Conservation (phyloP, 2,888 invertebrate species). For the Chymomyza caudatula region DNA sequence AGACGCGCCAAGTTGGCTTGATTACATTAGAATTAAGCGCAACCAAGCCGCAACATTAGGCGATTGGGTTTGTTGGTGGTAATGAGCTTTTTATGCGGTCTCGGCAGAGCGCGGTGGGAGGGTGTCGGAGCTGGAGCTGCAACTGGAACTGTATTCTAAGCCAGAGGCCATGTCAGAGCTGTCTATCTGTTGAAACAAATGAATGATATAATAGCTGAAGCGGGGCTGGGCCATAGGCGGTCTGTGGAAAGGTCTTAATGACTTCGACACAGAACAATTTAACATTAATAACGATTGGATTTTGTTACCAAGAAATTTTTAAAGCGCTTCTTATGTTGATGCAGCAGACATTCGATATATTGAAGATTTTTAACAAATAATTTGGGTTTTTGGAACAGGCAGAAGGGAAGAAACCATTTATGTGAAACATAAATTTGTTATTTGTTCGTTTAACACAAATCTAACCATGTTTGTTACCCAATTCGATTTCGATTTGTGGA, state of each 20-base stretch:
- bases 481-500: too few species aligned
- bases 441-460: too few species aligned
- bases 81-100: constrained; percentile 1
- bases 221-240: not conserved
- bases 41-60: constrained; percentile 10
- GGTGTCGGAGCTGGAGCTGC: not conserved
- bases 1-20: constrained; percentile 9
- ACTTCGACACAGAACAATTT: not conserved
- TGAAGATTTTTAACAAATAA: too few species aligned
- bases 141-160: not conserved
- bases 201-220: not conserved
- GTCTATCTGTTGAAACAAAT: not conserved
- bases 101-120: not conserved
- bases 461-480: too few species aligned
- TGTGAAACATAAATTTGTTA: too few species aligned
- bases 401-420: too few species aligned
- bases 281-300: not conserved
- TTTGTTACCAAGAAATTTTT: not conserved
- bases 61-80: not conserved
- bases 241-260: not conserved
- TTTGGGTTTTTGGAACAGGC: too few species aligned
- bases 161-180: not conserved
- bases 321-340: not conserved
- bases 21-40: constrained; percentile 45
- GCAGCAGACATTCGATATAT: not conserved